These are phyloP conservation scores for Actinia tenebrosa DNA, from an alignment of 64 coral and sea anemone genomes.

Conservation along the genomic window DNA sequence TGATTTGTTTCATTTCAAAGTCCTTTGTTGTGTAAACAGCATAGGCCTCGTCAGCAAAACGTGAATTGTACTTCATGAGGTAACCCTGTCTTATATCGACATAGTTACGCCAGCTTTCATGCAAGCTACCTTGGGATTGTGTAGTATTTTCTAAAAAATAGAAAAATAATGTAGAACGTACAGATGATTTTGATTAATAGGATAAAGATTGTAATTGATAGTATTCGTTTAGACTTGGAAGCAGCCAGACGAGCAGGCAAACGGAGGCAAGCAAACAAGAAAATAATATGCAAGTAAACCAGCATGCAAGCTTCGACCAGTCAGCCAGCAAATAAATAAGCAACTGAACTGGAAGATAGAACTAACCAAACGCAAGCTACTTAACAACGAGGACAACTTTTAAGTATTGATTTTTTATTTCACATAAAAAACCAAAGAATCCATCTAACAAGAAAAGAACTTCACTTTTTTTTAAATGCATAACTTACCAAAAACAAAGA, in stretches of 20 bases:
- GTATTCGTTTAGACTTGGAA: not conserved
- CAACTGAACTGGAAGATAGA: no score
- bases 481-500: slow-evolving; percentile 19
- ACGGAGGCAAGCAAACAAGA: not conserved
- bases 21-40: not conserved
- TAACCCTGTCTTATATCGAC: not conserved
- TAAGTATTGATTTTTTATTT: no score
- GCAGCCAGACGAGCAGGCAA: not conserved
- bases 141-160: not conserved
- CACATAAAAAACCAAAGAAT: no score
- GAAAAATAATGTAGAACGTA: not conserved
- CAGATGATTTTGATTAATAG: no score
- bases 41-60: not conserved
- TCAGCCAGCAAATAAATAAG: no score
- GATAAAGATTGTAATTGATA: no score
- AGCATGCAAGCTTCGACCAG: no score
- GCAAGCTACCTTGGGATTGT: not conserved
- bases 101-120: not conserved
- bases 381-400: no score
- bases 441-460: not conserved
- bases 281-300: not conserved
- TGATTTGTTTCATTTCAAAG: not conserved
- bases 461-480: not conserved
- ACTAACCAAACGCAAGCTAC: no score
- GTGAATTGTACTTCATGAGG: slow-evolving; percentile 4